Percentiles rank a stretch among this genome's conserved stretches.
Evolutionary conservation across 2,888 invertebrate species (phyloP).

Genomic region (Chorisops tibialis): DNA sequence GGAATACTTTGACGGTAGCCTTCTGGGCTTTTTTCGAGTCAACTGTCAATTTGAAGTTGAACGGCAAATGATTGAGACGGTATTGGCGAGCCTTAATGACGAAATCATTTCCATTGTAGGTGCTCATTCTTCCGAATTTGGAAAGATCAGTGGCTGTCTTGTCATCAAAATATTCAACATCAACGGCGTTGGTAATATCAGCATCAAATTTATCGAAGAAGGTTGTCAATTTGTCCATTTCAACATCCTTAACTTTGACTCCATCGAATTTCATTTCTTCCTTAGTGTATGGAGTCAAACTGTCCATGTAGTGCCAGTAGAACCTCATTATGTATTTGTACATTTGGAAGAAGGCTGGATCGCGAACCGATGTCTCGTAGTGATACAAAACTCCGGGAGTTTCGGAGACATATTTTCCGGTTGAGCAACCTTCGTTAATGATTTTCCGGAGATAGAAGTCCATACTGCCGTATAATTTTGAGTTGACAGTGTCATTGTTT

Average conservation of each 20-base stretch:
- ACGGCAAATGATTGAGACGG: conserved; percentile 65
- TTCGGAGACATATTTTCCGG: conserved; percentile 40
- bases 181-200: conserved; percentile 56
- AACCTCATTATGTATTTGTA: conserved; percentile 61
- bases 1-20: conserved; percentile 64
- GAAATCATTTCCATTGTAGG: conserved; percentile 49
- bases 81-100: conserved; percentile 58
- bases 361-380: conserved; percentile 65
- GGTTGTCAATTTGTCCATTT: conserved; percentile 64
- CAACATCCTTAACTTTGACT: conserved; percentile 61
- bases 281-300: conserved; percentile 60
- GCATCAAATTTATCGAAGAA: conserved; percentile 67
- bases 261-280: conserved; percentile 63
- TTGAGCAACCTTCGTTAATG: conserved; percentile 52
- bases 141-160: conserved; percentile 43
- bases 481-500: conserved; percentile 55
- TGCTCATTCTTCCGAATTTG: conserved; percentile 45
- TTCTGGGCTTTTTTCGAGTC: conserved; percentile 58
- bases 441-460: conserved; percentile 55
- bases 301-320: conserved; percentile 60
- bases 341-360: conserved; percentile 69
- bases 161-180: conserved; percentile 50
- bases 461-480: conserved; percentile 57
- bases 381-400: conserved; percentile 56
- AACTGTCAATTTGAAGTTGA: conserved; percentile 59